Conservation (phyloP, 2,797 vertebrate species). For the Ptychobarbus kaznakovi region DNA sequence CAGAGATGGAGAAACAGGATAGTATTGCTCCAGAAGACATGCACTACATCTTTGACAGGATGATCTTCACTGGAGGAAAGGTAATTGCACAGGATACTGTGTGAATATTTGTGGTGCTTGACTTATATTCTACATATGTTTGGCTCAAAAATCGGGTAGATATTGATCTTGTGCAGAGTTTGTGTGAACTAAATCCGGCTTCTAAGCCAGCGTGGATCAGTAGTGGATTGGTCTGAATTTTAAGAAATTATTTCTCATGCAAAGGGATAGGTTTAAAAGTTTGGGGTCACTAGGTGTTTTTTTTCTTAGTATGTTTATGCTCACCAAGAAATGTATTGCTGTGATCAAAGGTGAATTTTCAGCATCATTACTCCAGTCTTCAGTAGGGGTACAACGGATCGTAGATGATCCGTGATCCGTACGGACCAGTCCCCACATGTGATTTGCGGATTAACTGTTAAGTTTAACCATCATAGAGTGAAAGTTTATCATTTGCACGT, state of each 20-base stretch:
- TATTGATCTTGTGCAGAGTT: not conserved
- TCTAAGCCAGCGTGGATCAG: not conserved
- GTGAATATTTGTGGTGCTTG: not conserved
- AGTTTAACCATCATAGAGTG: too few relatives aligned
- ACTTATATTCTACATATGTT: not conserved
- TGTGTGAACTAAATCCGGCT: not conserved
- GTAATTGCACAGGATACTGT: constrained; percentile 69
- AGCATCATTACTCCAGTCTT: not conserved
- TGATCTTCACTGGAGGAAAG: constrained; percentile 98
- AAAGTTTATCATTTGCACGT: too few relatives aligned
- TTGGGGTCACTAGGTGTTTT: too few relatives aligned
- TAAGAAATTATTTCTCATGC: not conserved
- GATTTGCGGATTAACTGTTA: too few relatives aligned
- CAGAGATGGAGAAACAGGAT: constrained; percentile 68
- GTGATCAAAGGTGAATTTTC: not conserved
- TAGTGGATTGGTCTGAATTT: not conserved
- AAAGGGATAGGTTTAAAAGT: not conserved
- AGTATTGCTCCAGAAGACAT: constrained; percentile 82
- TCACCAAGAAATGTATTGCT: not conserved
- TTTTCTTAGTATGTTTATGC: too few relatives aligned
- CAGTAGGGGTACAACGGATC: not conserved
- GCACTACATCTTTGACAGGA: constrained; percentile 92
- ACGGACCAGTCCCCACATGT: too few relatives aligned
- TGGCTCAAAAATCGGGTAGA: not conserved
- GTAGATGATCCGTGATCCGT: too few relatives aligned